Base-by-base conservation (phyloP, 2,797 vertebrate genomes). In the Molossus molossus region DNA sequence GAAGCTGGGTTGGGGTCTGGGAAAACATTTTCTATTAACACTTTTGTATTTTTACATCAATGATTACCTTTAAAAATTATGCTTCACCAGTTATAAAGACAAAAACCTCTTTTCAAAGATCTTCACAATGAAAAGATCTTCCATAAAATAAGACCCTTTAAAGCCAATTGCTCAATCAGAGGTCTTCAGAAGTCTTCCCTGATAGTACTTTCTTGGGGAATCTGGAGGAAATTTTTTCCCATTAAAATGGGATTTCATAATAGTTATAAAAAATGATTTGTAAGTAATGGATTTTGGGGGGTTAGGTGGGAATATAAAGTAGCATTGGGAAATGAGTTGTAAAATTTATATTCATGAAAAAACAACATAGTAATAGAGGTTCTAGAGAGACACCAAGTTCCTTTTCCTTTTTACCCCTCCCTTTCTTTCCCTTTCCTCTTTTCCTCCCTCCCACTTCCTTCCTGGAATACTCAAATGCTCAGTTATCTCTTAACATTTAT, bases 311-410 rank as follows among this genome's bases (percentile, higher is more conserved):
- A 77, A 73, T 58, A 55, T 29, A 85, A 55, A 72, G 13, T 27
- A 84, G 17, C 5, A n/a, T 1, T 77, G 29, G 20, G 25, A 85
- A 80, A 20, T 23, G 10, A 45, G 10, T 25, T 53, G 25, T 84
- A 72, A 92, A 73, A 84, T 67, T 67, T 91, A 57, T 40, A 83
- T 87, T 87, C 17, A 57, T 48, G 18, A 84, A 76, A 95, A 77
- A 70, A 27, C 21, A 70, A 75, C 25, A 80, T 12, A 70, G 69
- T 58, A 58, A 69, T 11, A 67, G 37, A 75, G 9, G 9, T 27
- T 85, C 11, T 81, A 62, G 11, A 58, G 29, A 60, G 21, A 40
- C 8, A 69, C 18, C 18, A 29, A 64, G 15, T 55, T 86, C 20
- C 29, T 82, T 84, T 95, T 17, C 3, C 9, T 60, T 81, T 55